Evolutionary conservation across 1,140 invertebrate genomes (phyloP), one percentile per base, ranked within the genome.

Genomic region (Holcopasites calliopsidis): DNA sequence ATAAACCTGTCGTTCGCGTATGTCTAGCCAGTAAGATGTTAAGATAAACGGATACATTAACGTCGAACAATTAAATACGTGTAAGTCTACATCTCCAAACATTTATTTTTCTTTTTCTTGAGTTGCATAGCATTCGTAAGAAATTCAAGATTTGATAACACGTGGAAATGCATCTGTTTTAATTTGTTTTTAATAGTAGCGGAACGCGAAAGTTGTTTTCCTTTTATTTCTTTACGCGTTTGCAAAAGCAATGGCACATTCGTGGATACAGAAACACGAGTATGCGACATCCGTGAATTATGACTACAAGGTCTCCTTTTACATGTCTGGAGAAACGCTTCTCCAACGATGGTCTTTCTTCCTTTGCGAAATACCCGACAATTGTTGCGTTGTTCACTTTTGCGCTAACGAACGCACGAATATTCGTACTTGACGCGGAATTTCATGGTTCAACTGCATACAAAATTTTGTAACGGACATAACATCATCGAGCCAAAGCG

Each of bases 1-100:
- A 87, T 89, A 89, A 84, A 90, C 82, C 76, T 88, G 84, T 90
- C 87, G 86, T 88, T 90, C 85, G 83, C 87, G 85, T 88, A 89
- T 88, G 87, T 88, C 80, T 90, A 90, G 86, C 84, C 52, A 76
- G 42, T 88, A 87, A 88, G 87, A 69, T 84, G 82, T 87, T 88
- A 84, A 88, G 79, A 84, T 84, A 83, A n/a, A 82, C 82, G 81
- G 79, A 18, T 61, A 85, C 72, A 84, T 72, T 80, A 81, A 82
- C 64, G 65, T 85, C 66, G 80, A 79, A 78, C 76, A 74, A 77
- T 85, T 74, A 72, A 84, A 18, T 77, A 65, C 38, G 55, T 80
- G 54, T 70, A 80, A 35, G 72, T 66, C 80, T 82, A 60, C 38
- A 57, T 80, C 71, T 61, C 73, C 55, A 71, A 54, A 11, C 76